These are phyloP conservation scores for Streptopelia turtur DNA, from an alignment of 2,797 vertebrate species.

Conservation along the genomic window DNA sequence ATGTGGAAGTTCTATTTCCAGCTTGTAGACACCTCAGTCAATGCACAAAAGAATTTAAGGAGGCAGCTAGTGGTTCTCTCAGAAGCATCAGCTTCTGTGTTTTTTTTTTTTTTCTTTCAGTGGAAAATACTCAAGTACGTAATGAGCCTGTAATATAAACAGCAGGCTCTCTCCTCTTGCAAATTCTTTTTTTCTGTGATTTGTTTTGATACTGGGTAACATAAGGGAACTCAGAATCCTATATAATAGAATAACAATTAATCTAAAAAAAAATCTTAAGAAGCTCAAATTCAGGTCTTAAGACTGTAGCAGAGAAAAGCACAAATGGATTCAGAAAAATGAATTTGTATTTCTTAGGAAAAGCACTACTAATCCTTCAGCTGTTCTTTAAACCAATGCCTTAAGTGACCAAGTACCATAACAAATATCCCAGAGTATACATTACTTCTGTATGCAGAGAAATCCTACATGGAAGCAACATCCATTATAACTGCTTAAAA, in stretches of 20 bases:
- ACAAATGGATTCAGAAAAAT: neutral
- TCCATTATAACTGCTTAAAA: neutral
- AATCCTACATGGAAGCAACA: neutral
- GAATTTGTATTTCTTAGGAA: neutral
- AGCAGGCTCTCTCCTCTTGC: neutral
- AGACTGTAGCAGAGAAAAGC: neutral
- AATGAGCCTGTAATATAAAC: neutral
- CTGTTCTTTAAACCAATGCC: neutral
- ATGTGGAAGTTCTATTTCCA: neutral
- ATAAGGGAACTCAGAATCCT: neutral
- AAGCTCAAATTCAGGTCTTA: constrained; percentile 5
- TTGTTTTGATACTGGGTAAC: neutral
- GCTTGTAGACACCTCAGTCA: neutral
- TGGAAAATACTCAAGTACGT: neutral
- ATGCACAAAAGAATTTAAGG: neutral
- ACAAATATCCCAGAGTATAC: neutral
- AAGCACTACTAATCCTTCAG: constrained; percentile 4
- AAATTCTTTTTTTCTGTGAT: neutral
- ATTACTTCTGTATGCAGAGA: neutral
- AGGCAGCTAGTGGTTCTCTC: neutral
- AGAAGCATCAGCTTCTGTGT: neutral
- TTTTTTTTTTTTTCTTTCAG: neutral
- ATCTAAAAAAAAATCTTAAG: neutral
- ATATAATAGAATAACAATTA: neutral
- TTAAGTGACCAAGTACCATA: neutral